Evolutionary conservation across 1,140 invertebrate species (phyloP), one percentile per base, ranked within the genome.

Genomic region (Hylyphantes graminicola): DNA sequence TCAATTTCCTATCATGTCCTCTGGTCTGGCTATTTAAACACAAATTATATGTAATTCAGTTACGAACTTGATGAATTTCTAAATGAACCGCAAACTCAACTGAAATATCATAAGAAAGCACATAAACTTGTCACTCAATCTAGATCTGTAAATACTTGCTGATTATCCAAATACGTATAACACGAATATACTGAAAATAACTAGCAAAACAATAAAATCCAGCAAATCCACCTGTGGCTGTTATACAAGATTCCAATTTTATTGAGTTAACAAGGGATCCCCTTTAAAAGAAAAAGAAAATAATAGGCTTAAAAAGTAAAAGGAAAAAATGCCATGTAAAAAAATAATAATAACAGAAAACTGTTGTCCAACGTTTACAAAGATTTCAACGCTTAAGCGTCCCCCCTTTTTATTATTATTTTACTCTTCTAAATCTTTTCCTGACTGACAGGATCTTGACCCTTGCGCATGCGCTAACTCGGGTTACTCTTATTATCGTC

Each of bases 401-500:
- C 53, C 48, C 50, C 68, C 70, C 70, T 57, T 68, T 68, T 70
- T 80, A 50, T 48, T 21, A 70, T 17, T 21, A 57, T 67, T 70
- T 51, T 53, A 54, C 68, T 54, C 75, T 11, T 59, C 51, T 53
- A 51, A 35, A 35, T 35, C 35, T 35, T 35, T 35, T 57, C 50
- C 61, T 80, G 77, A 80, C 17, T 55, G 77, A 80, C 77, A 50
- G 77, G 77, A 80, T 67, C 77, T 70, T 80, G 77, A 80, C 77
- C 77, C 61, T n/a, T 78, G 51, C 77, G 77, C 77, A 80, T 80
- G 77, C 77, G 77, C 70, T 64, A 70, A 80, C 64, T 70, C 64
- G 65, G 13, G 54, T 80, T 80, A 57, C 77, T 70, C 63, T 57
- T 74, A 19, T 12, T 57, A 19, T 35, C 35, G 35, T 35, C 35